Conservation (phyloP, 2,113 vertebrate genomes). For the Cyprinodon brontotheroides region DNA sequence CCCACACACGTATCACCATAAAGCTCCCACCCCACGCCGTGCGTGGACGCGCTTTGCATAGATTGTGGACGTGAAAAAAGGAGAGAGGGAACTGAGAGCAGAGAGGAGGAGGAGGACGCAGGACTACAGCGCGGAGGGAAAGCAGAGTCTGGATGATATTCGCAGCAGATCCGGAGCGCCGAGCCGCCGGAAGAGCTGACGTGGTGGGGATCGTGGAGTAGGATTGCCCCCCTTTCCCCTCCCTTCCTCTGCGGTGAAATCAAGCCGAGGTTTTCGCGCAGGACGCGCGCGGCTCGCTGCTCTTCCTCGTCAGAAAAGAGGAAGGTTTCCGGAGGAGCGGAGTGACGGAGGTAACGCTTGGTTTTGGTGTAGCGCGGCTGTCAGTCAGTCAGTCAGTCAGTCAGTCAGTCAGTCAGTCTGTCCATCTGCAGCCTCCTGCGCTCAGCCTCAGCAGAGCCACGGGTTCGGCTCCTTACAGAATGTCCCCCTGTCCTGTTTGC, state of each 20-base stretch:
- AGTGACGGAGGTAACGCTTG: constrained; percentile 56
- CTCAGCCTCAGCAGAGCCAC: no score
- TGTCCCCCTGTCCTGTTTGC: constrained; percentile 45
- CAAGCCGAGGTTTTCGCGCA: background rate
- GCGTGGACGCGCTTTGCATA: constrained; percentile 58
- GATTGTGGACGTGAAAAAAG: constrained; percentile 14
- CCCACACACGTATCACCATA: background rate
- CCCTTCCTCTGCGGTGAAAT: background rate
- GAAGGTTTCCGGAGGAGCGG: constrained; percentile 38
- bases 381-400: constrained; percentile 26
- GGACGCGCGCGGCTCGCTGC: constrained; percentile 36
- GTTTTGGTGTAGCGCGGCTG: background rate
- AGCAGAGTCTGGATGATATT: constrained; percentile 18
- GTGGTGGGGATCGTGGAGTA: constrained; percentile 33
- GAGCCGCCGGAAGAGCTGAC: constrained; percentile 14
- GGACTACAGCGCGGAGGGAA: background rate
- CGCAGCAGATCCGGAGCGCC: constrained; percentile 1
- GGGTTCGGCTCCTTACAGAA: background rate
- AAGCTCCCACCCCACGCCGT: constrained; percentile 38
- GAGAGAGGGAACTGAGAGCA: constrained; percentile 9
- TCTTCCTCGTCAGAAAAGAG: constrained; percentile 44
- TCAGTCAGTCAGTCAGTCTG: constrained; percentile 11
- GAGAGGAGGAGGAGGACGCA: constrained; percentile 5
- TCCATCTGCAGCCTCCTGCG: constrained; percentile 5
- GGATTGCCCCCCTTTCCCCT: constrained; percentile 12